Percentiles rank a stretch among this genome's conserved stretches.
Conservation (phyloP, 1,140 invertebrate species). For the Lepidostoma basale region DNA sequence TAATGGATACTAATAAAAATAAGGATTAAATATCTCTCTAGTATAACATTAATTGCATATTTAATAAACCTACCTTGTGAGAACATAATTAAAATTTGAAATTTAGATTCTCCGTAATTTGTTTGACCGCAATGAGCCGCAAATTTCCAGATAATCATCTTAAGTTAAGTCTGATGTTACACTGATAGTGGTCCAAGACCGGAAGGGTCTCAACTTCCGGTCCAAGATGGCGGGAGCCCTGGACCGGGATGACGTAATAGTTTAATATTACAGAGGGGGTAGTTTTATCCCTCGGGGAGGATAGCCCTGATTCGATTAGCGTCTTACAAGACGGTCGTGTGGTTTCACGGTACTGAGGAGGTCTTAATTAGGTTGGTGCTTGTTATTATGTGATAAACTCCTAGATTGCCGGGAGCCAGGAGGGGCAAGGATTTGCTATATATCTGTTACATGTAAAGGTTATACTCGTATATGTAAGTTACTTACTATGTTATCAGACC, state of each 20-base stretch:
- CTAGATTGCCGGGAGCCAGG: background rate
- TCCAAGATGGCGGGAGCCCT: conserved; percentile 37
- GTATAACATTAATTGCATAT: no score
- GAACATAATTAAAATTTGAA: no score
- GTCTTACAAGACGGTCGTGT: conserved; percentile 43
- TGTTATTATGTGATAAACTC: conserved; percentile 44
- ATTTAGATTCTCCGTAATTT: no score
- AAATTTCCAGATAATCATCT: background rate
- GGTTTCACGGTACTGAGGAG: conserved; percentile 46
- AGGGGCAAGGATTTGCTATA: background rate
- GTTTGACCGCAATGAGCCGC: no score
- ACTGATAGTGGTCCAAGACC: background rate
- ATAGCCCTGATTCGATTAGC: conserved; percentile 45
- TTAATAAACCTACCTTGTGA: no score
- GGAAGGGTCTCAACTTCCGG: conserved; percentile 35
- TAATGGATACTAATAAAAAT: no score
- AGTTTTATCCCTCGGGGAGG: conserved; percentile 26
- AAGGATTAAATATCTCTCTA: no score
- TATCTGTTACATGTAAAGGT: background rate
- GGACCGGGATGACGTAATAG: conserved; percentile 31
- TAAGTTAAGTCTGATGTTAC: background rate
- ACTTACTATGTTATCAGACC: no score
- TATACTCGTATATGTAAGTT: no score
- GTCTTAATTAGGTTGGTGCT: conserved; percentile 41
- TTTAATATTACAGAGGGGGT: background rate